phyloP scores from a whole-genome alignment of 2,113 vertebrate genomes.

The Datnioides undecimradiatus region DNA sequence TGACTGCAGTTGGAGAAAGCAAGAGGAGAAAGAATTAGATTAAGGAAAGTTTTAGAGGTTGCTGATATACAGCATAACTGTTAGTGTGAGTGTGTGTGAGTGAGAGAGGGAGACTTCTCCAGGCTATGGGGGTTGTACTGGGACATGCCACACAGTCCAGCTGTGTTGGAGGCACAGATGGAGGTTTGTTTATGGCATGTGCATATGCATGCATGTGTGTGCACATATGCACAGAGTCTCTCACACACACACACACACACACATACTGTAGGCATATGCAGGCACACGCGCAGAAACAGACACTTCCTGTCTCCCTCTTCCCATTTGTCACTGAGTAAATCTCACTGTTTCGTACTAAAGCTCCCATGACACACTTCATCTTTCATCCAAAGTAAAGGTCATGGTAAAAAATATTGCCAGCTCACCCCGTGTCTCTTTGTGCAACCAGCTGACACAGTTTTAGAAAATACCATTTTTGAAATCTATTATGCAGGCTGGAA shows the following conservation, averaged over 20 bases:
- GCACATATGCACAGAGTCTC: constrained; percentile 37
- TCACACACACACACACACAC: constrained; percentile 13
- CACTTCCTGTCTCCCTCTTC: not conserved
- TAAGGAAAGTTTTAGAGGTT: constrained; percentile 20
- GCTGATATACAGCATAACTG: not conserved
- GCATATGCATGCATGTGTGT: constrained; percentile 47
- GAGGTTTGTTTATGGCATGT: constrained; percentile 67
- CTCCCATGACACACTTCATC: constrained; percentile 37
- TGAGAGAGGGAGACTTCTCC: constrained; percentile 36
- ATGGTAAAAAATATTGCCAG: constrained; percentile 22
- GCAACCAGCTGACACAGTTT: not conserved
- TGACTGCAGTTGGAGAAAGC: constrained; percentile 20
- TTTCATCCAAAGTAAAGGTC: constrained; percentile 44
- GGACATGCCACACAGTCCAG: constrained; percentile 69
- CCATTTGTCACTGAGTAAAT: constrained; percentile 30
- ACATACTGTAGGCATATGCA: constrained; percentile 12
- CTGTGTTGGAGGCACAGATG: constrained; percentile 78
- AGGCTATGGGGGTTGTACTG: constrained; percentile 54
- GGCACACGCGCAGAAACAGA: constrained; percentile 5
- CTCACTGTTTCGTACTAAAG: constrained; percentile 32
- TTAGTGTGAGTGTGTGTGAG: not conserved
- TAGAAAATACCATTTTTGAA: constrained; percentile 14
- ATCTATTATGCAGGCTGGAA: not conserved
- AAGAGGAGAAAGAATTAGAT: constrained; percentile 17
- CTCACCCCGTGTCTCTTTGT: not conserved